Percentiles rank a stretch among this genome's conserved stretches.
Evolutionary conservation across 2,113 vertebrate genomes (phyloP).

Genomic region (Gavia stellata): DNA sequence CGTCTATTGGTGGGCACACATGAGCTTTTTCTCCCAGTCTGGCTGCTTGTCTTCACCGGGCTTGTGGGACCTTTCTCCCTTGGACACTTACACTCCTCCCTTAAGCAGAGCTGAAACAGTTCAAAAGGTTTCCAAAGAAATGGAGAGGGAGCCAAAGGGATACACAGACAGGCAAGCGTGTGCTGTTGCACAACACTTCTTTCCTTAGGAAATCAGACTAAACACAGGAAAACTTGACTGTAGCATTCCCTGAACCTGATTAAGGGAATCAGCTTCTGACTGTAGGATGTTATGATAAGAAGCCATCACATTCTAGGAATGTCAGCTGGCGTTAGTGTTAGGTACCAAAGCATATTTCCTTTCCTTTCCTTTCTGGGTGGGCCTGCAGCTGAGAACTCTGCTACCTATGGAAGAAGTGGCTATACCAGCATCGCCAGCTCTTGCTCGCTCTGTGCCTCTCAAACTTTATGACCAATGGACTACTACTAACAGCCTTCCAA

Average conservation of each 20-base stretch:
- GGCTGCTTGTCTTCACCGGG: background rate
- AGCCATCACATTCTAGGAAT: background rate
- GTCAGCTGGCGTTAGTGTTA: background rate
- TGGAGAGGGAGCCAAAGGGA: fast-evolving
- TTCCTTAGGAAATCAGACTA: background rate
- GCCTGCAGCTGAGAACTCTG: background rate
- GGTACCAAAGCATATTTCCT: background rate
- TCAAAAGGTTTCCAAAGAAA: background rate
- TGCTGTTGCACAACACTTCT: background rate
- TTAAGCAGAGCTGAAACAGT: background rate
- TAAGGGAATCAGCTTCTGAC: background rate
- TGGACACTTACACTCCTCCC: background rate
- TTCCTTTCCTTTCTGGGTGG: background rate
- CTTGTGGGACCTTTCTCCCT: background rate
- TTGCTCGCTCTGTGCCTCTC: background rate
- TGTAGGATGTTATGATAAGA: background rate
- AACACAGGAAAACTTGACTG: background rate
- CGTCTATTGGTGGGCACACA: fast-evolving
- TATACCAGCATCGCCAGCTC: background rate
- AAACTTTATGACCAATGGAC: background rate
- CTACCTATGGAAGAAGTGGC: background rate
- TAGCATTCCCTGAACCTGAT: background rate
- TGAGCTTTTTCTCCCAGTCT: background rate
- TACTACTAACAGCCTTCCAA: background rate
- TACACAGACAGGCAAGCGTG: background rate